A percentile compares a stretch with the other conserved stretches of the same genome.
These are phyloP conservation scores for Blera fallax DNA, from an alignment of 2,888 invertebrate genomes.

Conservation along the genomic window DNA sequence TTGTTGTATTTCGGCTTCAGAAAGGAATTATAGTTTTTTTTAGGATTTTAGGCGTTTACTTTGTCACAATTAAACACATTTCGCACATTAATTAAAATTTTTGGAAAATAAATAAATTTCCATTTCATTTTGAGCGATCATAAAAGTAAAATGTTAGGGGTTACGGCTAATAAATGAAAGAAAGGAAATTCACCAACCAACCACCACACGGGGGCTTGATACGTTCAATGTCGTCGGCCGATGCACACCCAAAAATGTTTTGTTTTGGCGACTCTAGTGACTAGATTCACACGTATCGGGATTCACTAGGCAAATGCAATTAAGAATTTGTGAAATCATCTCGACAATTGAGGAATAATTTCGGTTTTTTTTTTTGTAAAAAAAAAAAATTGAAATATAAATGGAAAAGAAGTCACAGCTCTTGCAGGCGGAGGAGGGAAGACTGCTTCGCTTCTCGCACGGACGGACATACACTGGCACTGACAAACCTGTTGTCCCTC, in stretches of 20 bases:
- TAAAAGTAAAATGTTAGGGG: constrained; percentile 38
- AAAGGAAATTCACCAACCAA: constrained; percentile 65
- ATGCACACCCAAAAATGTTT: constrained; percentile 57
- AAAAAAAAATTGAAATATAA: constrained; percentile 41
- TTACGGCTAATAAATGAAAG: constrained; percentile 36
- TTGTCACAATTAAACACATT: not conserved
- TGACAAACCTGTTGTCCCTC: constrained; percentile 25
- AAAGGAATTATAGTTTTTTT: not conserved
- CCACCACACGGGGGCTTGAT: constrained; percentile 64
- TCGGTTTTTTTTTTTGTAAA: constrained; percentile 19
- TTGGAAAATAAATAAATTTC: not conserved
- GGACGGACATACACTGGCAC: constrained; percentile 18
- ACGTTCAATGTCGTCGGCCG: constrained; percentile 58
- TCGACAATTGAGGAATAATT: constrained; percentile 23
- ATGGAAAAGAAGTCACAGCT: constrained; percentile 68
- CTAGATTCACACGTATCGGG: constrained; percentile 20
- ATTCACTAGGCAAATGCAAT: constrained; percentile 17
- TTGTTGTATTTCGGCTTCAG: constrained; percentile 55
- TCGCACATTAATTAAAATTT: not conserved
- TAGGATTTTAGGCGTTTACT: no score
- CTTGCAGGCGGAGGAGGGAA: constrained; percentile 51
- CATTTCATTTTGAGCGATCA: constrained; percentile 29
- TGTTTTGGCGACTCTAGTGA: constrained; percentile 31
- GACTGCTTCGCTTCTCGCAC: constrained; percentile 55
- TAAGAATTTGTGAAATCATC: constrained; percentile 24